phyloP scores from a whole-genome alignment of 2,888 invertebrate genomes.

The Leptopterna dolabrata region DNA sequence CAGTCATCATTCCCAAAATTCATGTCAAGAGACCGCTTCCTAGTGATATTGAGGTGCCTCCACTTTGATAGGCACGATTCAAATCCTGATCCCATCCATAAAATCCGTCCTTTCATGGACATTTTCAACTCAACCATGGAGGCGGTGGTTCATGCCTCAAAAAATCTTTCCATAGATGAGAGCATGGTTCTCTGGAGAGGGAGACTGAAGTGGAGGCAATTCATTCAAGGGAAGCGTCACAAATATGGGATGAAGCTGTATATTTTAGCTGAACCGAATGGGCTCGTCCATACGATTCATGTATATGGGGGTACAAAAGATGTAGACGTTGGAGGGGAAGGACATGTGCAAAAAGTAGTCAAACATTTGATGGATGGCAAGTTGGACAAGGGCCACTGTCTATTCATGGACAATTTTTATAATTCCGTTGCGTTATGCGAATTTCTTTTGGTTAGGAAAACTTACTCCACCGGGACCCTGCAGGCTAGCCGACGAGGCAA shows the following conservation, averaged over 20 bases:
- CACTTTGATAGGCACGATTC: background rate
- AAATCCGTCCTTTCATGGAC: conserved; percentile 56
- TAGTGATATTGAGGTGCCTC: background rate
- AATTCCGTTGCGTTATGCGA: conserved; percentile 58
- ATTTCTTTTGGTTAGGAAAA: conserved; percentile 56
- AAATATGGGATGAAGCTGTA: conserved; percentile 66
- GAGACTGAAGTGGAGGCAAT: conserved; percentile 64
- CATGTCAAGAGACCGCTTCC: conserved; percentile 24
- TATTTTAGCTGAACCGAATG: conserved; percentile 65
- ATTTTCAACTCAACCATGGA: conserved; percentile 65
- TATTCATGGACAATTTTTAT: conserved; percentile 54
- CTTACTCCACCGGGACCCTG: background rate
- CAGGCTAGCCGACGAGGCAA: background rate
- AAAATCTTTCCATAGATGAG: conserved; percentile 65
- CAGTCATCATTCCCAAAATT: background rate
- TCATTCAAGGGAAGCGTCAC: conserved; percentile 65
- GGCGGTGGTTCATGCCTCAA: conserved; percentile 64
- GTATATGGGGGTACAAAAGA: conserved; percentile 40
- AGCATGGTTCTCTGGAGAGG: conserved; percentile 66
- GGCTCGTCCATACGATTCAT: conserved; percentile 62
- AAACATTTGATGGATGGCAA: conserved; percentile 33
- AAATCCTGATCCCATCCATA: background rate
- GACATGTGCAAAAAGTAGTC: background rate
- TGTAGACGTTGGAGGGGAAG: background rate
- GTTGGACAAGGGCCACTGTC: conserved; percentile 50